phyloP scores from a whole-genome alignment of 2,113 vertebrate genomes.

The Dasyprocta punctata region DNA sequence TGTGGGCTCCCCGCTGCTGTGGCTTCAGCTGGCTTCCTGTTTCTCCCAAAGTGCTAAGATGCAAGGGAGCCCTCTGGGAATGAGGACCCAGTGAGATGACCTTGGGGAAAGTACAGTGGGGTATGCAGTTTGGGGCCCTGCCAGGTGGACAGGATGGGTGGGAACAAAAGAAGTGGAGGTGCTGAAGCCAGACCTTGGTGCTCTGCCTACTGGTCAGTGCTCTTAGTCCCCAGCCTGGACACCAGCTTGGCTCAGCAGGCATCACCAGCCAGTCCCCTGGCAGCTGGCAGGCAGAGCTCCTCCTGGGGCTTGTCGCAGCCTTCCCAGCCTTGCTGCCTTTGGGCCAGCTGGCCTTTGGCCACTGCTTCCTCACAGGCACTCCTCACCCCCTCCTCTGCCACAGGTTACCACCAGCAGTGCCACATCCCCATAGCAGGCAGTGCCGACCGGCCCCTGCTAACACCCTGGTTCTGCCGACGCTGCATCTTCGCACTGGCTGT shows the following conservation, averaged over 20 bases:
- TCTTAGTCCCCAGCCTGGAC: not conserved
- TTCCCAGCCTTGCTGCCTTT: not conserved
- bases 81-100: not conserved
- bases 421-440: constrained; percentile 92
- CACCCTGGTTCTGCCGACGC: constrained; percentile 96
- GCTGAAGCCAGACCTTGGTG: not conserved
- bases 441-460: constrained; percentile 78
- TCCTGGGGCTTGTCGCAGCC: not conserved
- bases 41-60: not conserved
- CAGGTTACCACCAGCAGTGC: constrained; percentile 98
- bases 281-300: not conserved
- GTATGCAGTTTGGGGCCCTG: not conserved
- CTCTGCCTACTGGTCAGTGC: not conserved
- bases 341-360: not conserved
- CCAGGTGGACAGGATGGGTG: not conserved
- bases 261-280: not conserved
- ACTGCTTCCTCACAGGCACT: not conserved
- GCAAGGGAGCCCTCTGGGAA: not conserved
- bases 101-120: not conserved
- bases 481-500: constrained; percentile 95
- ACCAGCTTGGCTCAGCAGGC: not conserved
- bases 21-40: not conserved
- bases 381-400: not conserved
- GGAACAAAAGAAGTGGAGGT: not conserved
- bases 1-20: not conserved